phyloP scores from a whole-genome alignment of 2,888 invertebrate genomes.

The Eugnorisma glareosa region DNA sequence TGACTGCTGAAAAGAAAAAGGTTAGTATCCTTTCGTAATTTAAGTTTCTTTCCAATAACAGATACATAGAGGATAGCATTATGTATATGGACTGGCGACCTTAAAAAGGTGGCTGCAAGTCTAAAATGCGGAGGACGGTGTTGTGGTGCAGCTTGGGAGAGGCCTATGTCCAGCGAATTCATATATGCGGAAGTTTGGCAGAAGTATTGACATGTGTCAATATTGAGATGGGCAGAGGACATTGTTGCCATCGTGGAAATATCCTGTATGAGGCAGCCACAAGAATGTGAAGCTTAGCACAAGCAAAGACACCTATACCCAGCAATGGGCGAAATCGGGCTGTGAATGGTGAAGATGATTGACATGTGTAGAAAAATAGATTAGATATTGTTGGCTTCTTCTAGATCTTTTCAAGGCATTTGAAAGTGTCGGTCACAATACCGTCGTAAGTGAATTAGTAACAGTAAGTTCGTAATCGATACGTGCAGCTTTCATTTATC shows the following conservation, averaged over 20 bases:
- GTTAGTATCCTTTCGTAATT: constrained; percentile 66
- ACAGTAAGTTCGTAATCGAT: background rate
- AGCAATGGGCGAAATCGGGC: no score
- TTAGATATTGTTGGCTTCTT: background rate
- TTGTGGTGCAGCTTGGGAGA: background rate
- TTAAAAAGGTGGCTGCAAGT: background rate
- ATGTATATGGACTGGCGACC: background rate
- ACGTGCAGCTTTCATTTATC: background rate
- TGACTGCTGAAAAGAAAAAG: constrained; percentile 90
- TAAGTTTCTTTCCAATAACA: background rate
- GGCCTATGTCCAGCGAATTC: background rate
- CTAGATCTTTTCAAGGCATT: constrained; percentile 15
- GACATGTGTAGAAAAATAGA: background rate
- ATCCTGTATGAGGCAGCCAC: no score
- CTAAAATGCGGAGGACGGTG: background rate
- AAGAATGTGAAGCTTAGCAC: no score
- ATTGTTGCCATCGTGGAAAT: no score
- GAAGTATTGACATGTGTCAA: background rate
- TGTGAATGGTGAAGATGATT: no score
- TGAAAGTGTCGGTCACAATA: background rate
- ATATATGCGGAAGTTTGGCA: background rate
- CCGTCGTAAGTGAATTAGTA: background rate
- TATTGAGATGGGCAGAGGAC: no score
- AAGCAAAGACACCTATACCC: no score
- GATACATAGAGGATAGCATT: background rate